Base-by-base conservation (phyloP, 2,888 invertebrate species). In the Eupeodes latifasciatus region DNA sequence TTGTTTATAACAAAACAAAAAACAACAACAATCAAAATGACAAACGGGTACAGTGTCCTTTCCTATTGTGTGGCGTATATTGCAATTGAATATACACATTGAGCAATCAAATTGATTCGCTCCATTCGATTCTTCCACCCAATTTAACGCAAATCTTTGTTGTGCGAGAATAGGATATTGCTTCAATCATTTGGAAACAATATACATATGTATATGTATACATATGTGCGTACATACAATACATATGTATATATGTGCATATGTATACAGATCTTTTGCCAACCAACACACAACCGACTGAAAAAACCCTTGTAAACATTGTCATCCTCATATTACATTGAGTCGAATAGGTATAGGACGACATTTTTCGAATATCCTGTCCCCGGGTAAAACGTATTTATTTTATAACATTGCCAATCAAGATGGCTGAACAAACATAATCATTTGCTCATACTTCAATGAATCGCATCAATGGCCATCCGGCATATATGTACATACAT, bases 381-480 rank as follows among this genome's bases (percentile, higher is more conserved):
- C 81, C 74, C 85, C 76, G 84, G 81, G 69, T 87, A 64, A 81
- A 87, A 81, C 90, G 92, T 93, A 93, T 93, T 93, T 93, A 93
- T 93, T 93, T 93, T 93, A 93, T 93, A 93, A 93, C 93, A 93
- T 93, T 92, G 93, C 92, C 93, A 93, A 93, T 93, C 93, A 93
- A 93, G 92, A 93, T 93, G 93, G 93, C 93, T 93, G 93, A 93
- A 92, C 93, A 93, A 93, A 93, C 92, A 93, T 92, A 93, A 93
- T 93, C 92, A 92, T 91, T 90, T 90, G 90, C 78, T 89, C 88
- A 88, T 81, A 84, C 84, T 84, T 81, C 67, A 77, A 61, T 69
- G 84, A 55, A 87, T 75, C 51, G 75, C 74, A 44, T 44, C 44
- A 64, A 72, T 77, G 47, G 53, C 49, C 11, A 69, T 77, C 53